phyloP scores from a whole-genome alignment of 1,140 invertebrate genomes.

The Anagrus nilaparvatae region DNA sequence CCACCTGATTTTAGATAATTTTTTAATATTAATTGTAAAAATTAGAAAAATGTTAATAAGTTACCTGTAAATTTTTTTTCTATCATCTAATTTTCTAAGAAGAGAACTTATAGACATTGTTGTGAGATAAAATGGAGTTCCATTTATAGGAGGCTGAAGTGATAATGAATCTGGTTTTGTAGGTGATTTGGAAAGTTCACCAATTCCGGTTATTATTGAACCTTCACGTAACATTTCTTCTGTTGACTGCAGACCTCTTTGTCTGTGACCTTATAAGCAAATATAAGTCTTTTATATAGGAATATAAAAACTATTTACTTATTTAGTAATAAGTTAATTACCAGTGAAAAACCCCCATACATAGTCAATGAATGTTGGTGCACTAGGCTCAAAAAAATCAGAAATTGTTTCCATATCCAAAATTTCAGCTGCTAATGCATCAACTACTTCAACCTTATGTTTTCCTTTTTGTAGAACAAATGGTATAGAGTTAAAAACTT shows the following conservation, averaged over 20 bases:
- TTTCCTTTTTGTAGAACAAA: slow-evolving; percentile 56
- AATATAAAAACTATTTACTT: not conserved
- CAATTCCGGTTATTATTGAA: slow-evolving; percentile 63
- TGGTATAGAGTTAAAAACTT: slow-evolving; percentile 61
- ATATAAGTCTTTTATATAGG: not conserved
- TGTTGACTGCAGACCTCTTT: slow-evolving; percentile 65
- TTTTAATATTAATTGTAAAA: not conserved
- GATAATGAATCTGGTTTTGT: slow-evolving; percentile 44
- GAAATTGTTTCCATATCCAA: slow-evolving; percentile 69
- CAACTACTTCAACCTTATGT: slow-evolving; percentile 56
- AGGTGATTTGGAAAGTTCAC: slow-evolving; percentile 48
- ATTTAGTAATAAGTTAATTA: slow-evolving; percentile 12
- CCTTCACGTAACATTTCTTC: slow-evolving; percentile 69
- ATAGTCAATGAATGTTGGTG: slow-evolving; percentile 59
- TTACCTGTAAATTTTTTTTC: slow-evolving; percentile 51
- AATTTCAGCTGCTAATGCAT: slow-evolving; percentile 60
- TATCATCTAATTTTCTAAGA: slow-evolving; percentile 57
- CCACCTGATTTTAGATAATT: slow-evolving; percentile 36
- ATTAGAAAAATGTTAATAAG: no score
- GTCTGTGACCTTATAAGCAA: slow-evolving; percentile 42
- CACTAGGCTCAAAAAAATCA: slow-evolving; percentile 63
- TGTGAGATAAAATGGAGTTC: slow-evolving; percentile 61
- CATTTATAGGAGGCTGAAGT: slow-evolving; percentile 56
- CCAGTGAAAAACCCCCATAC: slow-evolving; percentile 72
- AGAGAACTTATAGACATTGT: slow-evolving; percentile 55